These are phyloP conservation scores for Spodoptera littoralis DNA, from an alignment of 2,888 invertebrate genomes.

Conservation along the genomic window DNA sequence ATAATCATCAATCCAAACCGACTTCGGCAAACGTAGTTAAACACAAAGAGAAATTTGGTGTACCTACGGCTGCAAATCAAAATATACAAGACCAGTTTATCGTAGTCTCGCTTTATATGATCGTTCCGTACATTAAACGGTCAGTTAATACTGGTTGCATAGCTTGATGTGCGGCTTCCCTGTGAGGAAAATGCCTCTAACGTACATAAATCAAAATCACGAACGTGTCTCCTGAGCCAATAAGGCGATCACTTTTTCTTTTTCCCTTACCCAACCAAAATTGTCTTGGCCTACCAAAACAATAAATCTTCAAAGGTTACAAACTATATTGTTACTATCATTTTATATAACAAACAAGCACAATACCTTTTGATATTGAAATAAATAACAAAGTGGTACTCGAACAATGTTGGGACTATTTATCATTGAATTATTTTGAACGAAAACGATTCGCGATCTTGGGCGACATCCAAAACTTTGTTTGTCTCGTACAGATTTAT, in stretches of 20 bases:
- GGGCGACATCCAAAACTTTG: slow-evolving; percentile 57
- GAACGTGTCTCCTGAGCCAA: neutral
- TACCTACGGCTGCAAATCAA: no score
- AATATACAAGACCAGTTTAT: no score
- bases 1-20: no score
- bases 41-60: no score
- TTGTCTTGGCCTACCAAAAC: slow-evolving; percentile 2
- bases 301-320: slow-evolving; percentile 15
- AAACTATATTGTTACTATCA: slow-evolving; percentile 25
- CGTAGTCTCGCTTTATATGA: no score
- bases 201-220: neutral
- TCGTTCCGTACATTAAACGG: no score
- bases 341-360: slow-evolving; percentile 24
- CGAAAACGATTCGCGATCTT: slow-evolving; percentile 47
- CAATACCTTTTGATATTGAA: slow-evolving; percentile 36
- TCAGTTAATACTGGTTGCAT: no score
- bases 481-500: slow-evolving; percentile 54
- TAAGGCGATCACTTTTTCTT: slow-evolving; percentile 10
- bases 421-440: slow-evolving; percentile 53
- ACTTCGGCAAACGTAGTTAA: no score
- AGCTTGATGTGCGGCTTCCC: no score
- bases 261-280: neutral
- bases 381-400: slow-evolving; percentile 36
- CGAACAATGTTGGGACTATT: slow-evolving; percentile 45
- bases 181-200: no score